A percentile compares a stretch with the other conserved stretches of the same genome.
These are phyloP conservation scores for Pseudopleuronectes americanus DNA, from an alignment of 2,797 vertebrate genomes.

Conservation along the genomic window DNA sequence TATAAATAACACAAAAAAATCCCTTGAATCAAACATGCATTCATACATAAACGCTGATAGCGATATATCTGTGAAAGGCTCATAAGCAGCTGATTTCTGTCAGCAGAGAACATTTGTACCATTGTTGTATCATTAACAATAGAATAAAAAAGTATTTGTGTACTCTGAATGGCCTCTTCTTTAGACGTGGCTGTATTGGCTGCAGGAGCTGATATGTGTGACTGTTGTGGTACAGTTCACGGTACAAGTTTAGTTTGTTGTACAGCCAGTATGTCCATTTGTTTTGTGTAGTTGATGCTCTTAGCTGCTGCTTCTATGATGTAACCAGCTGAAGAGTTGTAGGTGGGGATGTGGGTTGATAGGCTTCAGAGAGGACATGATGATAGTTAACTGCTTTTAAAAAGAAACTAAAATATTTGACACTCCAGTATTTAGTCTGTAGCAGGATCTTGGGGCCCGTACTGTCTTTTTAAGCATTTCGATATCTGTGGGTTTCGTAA, in stretches of 20 bases:
- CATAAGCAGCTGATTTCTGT: too few relatives aligned
- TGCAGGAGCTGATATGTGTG: background rate
- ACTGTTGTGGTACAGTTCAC: background rate
- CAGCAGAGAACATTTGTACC: background rate
- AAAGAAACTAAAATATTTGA: slow-evolving; percentile 8
- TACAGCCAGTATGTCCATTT: slow-evolving; percentile 3
- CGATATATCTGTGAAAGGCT: too few relatives aligned
- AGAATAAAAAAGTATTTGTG: too few relatives aligned
- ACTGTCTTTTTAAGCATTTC: background rate
- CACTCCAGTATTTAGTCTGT: background rate
- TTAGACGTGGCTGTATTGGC: background rate
- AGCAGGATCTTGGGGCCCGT: background rate
- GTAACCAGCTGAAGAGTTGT: slow-evolving; percentile 9
- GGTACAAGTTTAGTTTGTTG: slow-evolving; percentile 9
- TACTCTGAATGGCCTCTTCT: background rate
- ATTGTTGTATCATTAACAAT: too few relatives aligned
- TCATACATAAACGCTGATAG: too few relatives aligned
- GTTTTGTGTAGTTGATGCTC: slow-evolving; percentile 14
- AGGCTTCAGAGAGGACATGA: background rate
- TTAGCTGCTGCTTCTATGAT: slow-evolving; percentile 10
- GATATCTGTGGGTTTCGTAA: slow-evolving; percentile 12
- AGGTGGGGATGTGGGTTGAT: background rate
- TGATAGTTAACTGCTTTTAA: slow-evolving; percentile 11
- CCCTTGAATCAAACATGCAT: too few relatives aligned
- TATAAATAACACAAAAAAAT: too few relatives aligned